These are phyloP conservation scores for Blera fallax DNA, from an alignment of 2,888 invertebrate genomes.

Conservation along the genomic window DNA sequence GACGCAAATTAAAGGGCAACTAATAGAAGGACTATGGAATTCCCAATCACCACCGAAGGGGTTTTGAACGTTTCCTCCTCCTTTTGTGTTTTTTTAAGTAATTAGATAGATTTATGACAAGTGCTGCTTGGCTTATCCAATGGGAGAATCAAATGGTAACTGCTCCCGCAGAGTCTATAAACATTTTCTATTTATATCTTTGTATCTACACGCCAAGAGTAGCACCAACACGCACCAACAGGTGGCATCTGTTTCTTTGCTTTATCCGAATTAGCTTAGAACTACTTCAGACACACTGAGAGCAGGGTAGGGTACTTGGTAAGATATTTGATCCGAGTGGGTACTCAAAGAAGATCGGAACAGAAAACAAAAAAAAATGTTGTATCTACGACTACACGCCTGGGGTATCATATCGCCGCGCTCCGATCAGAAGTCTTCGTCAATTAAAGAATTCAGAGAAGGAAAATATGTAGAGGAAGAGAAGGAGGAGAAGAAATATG, in stretches of 20 bases:
- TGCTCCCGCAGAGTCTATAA: slow-evolving; percentile 28
- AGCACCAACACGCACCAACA: slow-evolving; percentile 20
- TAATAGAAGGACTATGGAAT: not conserved
- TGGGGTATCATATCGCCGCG: slow-evolving; percentile 50
- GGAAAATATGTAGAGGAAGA: not conserved
- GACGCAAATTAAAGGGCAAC: slow-evolving; percentile 11
- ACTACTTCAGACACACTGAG: not conserved
- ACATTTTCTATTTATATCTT: not conserved
- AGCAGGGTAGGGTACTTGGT: slow-evolving; percentile 3
- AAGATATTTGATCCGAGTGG: slow-evolving; percentile 47
- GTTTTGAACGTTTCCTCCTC: not conserved
- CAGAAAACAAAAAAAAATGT: not conserved
- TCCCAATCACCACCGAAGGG: not conserved
- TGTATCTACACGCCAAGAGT: not conserved
- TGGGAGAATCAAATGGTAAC: not conserved
- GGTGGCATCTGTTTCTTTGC: slow-evolving; percentile 21
- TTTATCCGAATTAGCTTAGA: not conserved
- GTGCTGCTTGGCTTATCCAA: not conserved
- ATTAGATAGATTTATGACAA: slow-evolving; percentile 3
- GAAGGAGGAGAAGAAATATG: not conserved
- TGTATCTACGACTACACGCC: slow-evolving; percentile 14
- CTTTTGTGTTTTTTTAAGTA: not conserved
- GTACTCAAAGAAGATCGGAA: slow-evolving; percentile 40
- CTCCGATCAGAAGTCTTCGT: slow-evolving; percentile 42
- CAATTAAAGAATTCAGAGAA: slow-evolving; percentile 45